Conservation (phyloP, 2,888 invertebrate genomes). For the Leptodirus hochenwartii region DNA sequence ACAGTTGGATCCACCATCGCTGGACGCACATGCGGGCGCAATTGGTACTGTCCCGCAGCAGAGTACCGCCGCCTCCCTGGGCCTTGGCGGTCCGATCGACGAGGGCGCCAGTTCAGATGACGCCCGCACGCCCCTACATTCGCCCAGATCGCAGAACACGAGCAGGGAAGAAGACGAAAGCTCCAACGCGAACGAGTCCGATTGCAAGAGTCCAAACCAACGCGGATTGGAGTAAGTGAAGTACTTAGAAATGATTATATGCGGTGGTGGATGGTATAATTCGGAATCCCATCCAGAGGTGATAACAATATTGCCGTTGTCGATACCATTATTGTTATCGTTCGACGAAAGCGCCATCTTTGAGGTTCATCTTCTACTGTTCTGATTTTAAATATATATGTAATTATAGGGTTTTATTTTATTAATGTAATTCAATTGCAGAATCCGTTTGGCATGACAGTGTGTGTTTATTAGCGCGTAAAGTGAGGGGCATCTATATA, state of each 20-base stretch:
- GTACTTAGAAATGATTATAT: neutral
- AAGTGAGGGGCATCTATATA: too few relatives aligned
- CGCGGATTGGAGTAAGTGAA: slow-evolving; percentile 30
- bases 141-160: slow-evolving; percentile 37
- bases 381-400: too few relatives aligned
- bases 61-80: too few relatives aligned
- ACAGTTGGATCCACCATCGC: neutral
- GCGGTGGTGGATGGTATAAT: neutral
- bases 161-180: slow-evolving; percentile 47
- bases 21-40: neutral
- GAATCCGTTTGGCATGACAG: too few relatives aligned
- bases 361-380: too few relatives aligned
- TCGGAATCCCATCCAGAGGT: neutral
- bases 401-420: too few relatives aligned
- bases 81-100: slow-evolving; percentile 14
- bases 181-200: slow-evolving; percentile 47
- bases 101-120: slow-evolving; percentile 25
- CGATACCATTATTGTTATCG: slow-evolving; percentile 1
- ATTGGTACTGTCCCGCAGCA: neutral
- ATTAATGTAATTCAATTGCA: too few relatives aligned
- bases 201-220: slow-evolving; percentile 51
- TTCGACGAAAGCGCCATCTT: too few relatives aligned
- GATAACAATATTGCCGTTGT: neutral
- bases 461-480: too few relatives aligned
- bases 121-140: slow-evolving; percentile 24